These are phyloP conservation scores for Cervus canadensis DNA, from an alignment of 2,113 vertebrate species.

Conservation along the genomic window DNA sequence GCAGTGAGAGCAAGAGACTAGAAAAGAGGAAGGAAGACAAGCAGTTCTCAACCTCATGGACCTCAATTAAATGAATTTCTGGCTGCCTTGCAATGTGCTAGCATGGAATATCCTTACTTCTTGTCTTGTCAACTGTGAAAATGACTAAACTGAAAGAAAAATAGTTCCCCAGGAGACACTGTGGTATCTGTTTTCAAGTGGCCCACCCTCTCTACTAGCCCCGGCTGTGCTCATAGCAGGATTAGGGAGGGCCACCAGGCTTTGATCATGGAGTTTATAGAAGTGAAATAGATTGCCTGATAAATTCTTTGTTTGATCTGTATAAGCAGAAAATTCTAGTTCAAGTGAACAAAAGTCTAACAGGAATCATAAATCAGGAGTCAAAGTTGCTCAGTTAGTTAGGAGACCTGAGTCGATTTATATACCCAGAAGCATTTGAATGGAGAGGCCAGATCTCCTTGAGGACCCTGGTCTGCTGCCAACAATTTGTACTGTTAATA, in stretches of 20 bases:
- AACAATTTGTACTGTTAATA: neutral
- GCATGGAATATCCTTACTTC: neutral
- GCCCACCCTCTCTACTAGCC: neutral
- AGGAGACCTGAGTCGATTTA: neutral
- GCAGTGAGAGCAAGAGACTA: neutral
- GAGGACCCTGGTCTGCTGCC: neutral
- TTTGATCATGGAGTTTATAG: neutral
- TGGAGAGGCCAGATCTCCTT: neutral
- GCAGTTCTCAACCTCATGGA: neutral
- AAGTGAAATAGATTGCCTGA: neutral
- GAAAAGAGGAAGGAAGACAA: neutral
- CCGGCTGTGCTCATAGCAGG: neutral
- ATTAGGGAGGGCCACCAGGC: neutral
- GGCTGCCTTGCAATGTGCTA: neutral
- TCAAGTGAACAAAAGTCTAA: neutral
- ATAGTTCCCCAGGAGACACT: neutral
- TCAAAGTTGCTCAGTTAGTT: neutral
- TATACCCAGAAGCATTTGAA: neutral
- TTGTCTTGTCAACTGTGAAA: neutral
- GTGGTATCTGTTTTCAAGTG: neutral
- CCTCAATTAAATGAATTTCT: neutral
- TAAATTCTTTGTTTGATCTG: neutral
- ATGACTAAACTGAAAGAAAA: neutral
- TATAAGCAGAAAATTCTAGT: neutral
- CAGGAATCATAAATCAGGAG: neutral